Evolutionary conservation across 1,140 invertebrate species (phyloP), one percentile per base, ranked within the genome.

Genomic region (Saccostrea glomerata): DNA sequence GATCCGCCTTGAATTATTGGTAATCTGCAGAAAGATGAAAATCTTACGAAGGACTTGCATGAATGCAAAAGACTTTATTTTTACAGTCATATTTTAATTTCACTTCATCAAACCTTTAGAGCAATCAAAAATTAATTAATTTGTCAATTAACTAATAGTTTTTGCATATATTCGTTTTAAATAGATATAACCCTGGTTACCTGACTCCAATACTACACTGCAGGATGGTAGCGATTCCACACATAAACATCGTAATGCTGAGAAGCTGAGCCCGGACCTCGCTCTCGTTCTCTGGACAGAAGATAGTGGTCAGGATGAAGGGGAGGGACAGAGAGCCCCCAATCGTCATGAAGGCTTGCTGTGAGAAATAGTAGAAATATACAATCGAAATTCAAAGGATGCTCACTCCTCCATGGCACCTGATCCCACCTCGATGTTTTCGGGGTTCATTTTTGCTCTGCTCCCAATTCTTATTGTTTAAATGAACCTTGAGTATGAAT

Each of bases 191-290:
- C 47, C 6, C 6, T 47, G 5, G 9, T 47, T 93, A 97, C 97
- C 97, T 97, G 84, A 97, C 97, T 11, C 98, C 98, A 94, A 98
- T 96, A 0, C 97, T 97, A 11, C 96, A 95, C 94, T 98, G 98
- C 0, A 98, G 89, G 89, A 97, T 96, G 0, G 98, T 98, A 1
- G 97, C 96, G 0, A 98, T 94, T 20, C 97, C 98, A 30, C 92
- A 91, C 92, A 93, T 93, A 30, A 93, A 92, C 73, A 93, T 88
- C 0, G 87, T 90, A 0, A 91, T 91, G 66, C 91, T 91, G 15
- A 93, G 82, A 0, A 93, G 84, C 63, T 91, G 88, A 2, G 92
- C 88, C 6, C 82, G 89, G 2, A 92, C 92, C 13, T 91, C 88
- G n/a, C 73, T 70, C 30, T 97, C 97, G 11, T 87, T 82, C 54